Base-by-base conservation (phyloP, 2,113 vertebrate genomes). In the Xiphophorus hellerii region DNA sequence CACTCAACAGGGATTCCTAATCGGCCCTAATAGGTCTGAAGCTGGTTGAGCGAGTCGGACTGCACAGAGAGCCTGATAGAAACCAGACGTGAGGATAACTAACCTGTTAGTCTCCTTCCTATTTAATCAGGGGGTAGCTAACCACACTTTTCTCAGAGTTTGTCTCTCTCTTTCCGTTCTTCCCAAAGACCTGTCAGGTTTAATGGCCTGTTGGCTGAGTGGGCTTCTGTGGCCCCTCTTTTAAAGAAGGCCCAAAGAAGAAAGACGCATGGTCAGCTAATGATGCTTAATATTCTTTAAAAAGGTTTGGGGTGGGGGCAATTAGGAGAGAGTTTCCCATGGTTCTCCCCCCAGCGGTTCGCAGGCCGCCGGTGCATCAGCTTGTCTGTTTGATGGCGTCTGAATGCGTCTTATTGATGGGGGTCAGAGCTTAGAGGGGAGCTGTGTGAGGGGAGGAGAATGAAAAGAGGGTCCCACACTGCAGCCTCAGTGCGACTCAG, bases 241-340 rank as follows among this genome's bases (percentile, higher is more conserved):
- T 72, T 85, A 87, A 94, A 91, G 91, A 91, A 91, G 92, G 90
- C 78, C 85, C 76, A 60, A 51, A 42, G 77, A 93, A 93, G 92
- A 94, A 94, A 93, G 87, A 88, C 91, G 89, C 86, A 87, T 84
- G 88, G 92, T 93, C 91, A 88, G 88, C 92, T 94, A 95, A 95
- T 93, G 91, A 94, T 92, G 93, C 93, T 94, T 94, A 94, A 95
- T 95, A 93, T 94, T 94, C 91, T 94, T 94, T 94, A 91, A 94
- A 94, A 94, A 91, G 89, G 81, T 84, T 84, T n/a, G 74, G 82
- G 91, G 10, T 10, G 35, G 91, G 92, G 89, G 93, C 94, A 95
- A 95, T 95, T 94, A 95, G 92, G 87, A 84, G 87, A 94, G 88
- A 84, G 83, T 94, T 94, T 94, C 92, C 92, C 92, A 94, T 82